Evolutionary conservation across 2,113 vertebrate genomes (phyloP), one percentile per base, ranked within the genome.

Genomic region (Pollachius pollachius): DNA sequence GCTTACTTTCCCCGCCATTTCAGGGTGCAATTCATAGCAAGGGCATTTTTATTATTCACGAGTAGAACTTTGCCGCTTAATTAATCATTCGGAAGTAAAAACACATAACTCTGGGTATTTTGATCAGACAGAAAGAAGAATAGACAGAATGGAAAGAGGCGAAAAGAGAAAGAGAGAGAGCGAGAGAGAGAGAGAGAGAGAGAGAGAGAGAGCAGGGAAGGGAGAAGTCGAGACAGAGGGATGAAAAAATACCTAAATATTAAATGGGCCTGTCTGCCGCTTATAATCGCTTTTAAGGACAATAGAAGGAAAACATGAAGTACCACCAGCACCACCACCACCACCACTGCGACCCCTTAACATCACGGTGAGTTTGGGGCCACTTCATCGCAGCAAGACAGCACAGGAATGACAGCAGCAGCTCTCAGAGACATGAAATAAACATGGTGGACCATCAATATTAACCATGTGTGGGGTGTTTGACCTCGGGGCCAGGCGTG

Each of bases 261-360:
- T 92, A 87, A 86, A 87, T 77, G 75, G 62, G 34, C 70, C 75
- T 76, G 82, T 88, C 85, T 90, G 86, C 82, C 84, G 84, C 82
- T 87, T 81, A 83, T 89, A 85, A 90, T 88, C 73, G 82, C 86
- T 83, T 83, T 87, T 81, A 79, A 82, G 80, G 81, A 89, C 82
- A 85, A 86, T 79, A 80, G 81, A 3, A 57, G 54, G 54, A 48
- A 48, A 48, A 48, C 41, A 48, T 13, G 30, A 48, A 48, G 41
- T 11, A 41, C 37, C 37, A 7, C 37, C 37, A 11, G 1, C 37
- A 41, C 37, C 41, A 9, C 41, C 41, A 9, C 41, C 41, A 48
- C 41, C 41, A 9, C 41, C 41, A 48, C 41, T 7, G 5, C 5
- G 30, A 30, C 41, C 12, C 41, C 41, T 3, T 57, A 13, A 0